Conservation (phyloP, 2,797 vertebrate species). For the Phoebastria nigripes region DNA sequence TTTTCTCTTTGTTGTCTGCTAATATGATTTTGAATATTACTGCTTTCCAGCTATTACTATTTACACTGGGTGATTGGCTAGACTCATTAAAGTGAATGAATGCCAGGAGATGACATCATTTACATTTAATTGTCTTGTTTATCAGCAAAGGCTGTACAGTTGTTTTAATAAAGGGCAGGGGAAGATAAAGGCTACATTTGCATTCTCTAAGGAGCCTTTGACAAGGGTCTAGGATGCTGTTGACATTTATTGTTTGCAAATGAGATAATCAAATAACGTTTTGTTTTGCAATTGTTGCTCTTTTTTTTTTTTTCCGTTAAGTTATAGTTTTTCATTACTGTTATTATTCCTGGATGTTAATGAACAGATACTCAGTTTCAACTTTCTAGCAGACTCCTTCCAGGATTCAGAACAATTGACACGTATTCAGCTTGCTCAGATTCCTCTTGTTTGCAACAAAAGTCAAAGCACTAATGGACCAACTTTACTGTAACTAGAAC, state of each 20-base stretch:
- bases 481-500: not conserved
- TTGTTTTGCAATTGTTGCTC: not conserved
- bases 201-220: conserved; percentile 63
- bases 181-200: conserved; percentile 74
- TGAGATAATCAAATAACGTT: conserved; percentile 59
- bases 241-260: conserved; percentile 78
- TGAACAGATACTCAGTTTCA: not conserved
- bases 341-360: not conserved
- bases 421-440: not conserved
- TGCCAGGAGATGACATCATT: conserved; percentile 77
- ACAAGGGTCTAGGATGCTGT: conserved; percentile 50
- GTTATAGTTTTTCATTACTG: not conserved
- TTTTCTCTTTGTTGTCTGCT: conserved; percentile 71
- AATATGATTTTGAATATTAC: conserved; percentile 58
- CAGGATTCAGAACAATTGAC: not conserved
- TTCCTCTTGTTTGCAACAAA: not conserved
- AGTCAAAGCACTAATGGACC: not conserved
- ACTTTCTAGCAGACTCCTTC: not conserved
- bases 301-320: not conserved
- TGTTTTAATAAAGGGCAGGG: conserved; percentile 75
- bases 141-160: conserved; percentile 71
- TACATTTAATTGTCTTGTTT: conserved; percentile 76
- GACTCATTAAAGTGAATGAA: conserved; percentile 67
- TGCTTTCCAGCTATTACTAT: conserved; percentile 38
- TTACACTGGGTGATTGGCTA: conserved; percentile 48